Evolutionary conservation across 1,140 invertebrate genomes (phyloP), one percentile per base, ranked within the genome.

Genomic region (Brevipalpus yothersi): DNA sequence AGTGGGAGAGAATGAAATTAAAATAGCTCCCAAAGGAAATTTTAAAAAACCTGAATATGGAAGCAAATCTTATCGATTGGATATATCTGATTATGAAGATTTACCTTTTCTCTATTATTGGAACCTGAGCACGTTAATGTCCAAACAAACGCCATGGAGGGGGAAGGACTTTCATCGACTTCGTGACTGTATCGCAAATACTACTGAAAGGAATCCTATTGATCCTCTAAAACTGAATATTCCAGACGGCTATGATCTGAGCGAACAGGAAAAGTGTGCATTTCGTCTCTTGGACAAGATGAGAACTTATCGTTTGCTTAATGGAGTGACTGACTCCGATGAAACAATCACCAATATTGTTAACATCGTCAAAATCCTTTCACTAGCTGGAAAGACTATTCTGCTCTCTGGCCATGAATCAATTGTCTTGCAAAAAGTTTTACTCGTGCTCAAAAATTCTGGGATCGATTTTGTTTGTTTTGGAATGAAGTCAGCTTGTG

Each of bases 301-400:
- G 0, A 77, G 84, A 60, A 78, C 87, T 63, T 93, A 86, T 70
- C 69, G 86, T 11, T 72, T 94, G 12, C 82, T 95, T 42, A 83
- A 84, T 70, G 91, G 91, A n/a, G 81, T 88, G 76, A 90, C 91
- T 0, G 92, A 90, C 21, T 90, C 88, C 63, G 88, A 86, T 77
- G 95, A 96, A 76, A 92, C 86, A 0, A 77, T 95, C 57, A 82
- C 86, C 5, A 78, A 82, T 7, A 69, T 95, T 17, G 80, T 95
- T 5, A 78, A 82, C 5, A 69, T 95, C 17, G 80, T 95, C 57
- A 75, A 82, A 69, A 68, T 91, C 55, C 67, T 93, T n/a, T 72
- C 80, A 11, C 68, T 74, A 54, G 66, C 86, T n/a, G 79, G 80
- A 5, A 77, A 80, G 53, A 81, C 82, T 5, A 81, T 96, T 5